Evolutionary conservation across 2,797 vertebrate species (phyloP).

Genomic region (Rhinichthys osculus): DNA sequence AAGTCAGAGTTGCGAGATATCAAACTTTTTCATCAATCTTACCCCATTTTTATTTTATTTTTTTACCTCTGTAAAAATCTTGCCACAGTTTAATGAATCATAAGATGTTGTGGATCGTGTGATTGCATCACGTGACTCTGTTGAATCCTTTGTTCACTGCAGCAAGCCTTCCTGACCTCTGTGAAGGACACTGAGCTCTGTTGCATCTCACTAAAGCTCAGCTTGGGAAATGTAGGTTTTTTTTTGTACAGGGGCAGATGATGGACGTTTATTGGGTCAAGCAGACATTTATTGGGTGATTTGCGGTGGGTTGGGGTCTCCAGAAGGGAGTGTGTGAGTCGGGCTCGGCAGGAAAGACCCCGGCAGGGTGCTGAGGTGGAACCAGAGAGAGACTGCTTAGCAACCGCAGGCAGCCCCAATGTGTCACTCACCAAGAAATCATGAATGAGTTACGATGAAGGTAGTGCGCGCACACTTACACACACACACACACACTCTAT

Average conservation of each 20-base stretch:
- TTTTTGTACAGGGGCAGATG: slow-evolving; percentile 46
- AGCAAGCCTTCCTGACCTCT: slow-evolving; percentile 53
- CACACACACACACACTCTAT: background rate
- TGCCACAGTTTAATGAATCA: background rate
- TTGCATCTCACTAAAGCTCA: slow-evolving; percentile 15
- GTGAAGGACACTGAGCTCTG: slow-evolving; percentile 48
- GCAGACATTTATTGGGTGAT: slow-evolving; percentile 61
- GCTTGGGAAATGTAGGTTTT: slow-evolving; percentile 43
- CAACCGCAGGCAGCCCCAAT: slow-evolving; percentile 53
- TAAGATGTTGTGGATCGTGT: slow-evolving; percentile 4
- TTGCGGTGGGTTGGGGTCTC: slow-evolving; percentile 53
- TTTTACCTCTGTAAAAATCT: background rate
- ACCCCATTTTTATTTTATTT: background rate
- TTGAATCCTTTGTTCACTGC: slow-evolving; percentile 40
- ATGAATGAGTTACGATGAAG: slow-evolving; percentile 55
- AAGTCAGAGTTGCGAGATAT: no score
- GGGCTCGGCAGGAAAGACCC: slow-evolving; percentile 50
- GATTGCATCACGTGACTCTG: slow-evolving; percentile 16
- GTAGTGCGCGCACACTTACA: slow-evolving; percentile 18
- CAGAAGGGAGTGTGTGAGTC: slow-evolving; percentile 45
- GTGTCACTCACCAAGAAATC: slow-evolving; percentile 58
- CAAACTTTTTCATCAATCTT: background rate
- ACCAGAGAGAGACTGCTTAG: slow-evolving; percentile 56
- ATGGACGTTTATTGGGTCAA: slow-evolving; percentile 63
- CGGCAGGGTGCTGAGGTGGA: slow-evolving; percentile 51